phyloP scores from a whole-genome alignment of 2,797 vertebrate species.

The Adrianichthys oophorus region DNA sequence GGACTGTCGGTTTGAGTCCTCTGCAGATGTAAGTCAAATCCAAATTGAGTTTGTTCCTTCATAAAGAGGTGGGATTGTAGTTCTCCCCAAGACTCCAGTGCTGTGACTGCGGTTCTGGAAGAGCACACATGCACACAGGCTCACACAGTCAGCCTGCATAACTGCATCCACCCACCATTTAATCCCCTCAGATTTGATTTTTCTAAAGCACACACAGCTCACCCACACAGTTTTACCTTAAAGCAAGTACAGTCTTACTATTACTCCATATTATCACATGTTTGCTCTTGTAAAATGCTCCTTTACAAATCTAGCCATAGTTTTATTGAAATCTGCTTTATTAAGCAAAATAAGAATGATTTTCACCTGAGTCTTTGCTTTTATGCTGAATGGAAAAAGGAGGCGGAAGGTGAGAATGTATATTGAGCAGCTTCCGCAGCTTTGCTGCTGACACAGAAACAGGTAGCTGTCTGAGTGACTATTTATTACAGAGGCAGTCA shows the following conservation, averaged over 20 bases:
- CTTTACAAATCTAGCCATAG: conserved; percentile 3
- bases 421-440: neutral
- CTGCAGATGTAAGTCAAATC: too few relatives aligned
- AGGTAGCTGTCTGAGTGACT: conserved; percentile 9
- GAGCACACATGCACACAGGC: conserved; percentile 10
- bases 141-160: conserved; percentile 15
- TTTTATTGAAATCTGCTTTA: neutral
- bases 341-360: conserved; percentile 1
- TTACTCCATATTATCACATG: neutral
- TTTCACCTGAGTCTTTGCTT: too few relatives aligned
- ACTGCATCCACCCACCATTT: conserved; percentile 32
- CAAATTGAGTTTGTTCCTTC: neutral
- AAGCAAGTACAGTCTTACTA: conserved; percentile 2
- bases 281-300: conserved; percentile 2
- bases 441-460: neutral
- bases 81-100: conserved; percentile 20
- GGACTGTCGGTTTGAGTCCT: too few relatives aligned
- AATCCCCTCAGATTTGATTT: conserved; percentile 15
- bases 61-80: conserved; percentile 36
- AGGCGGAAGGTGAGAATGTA: neutral
- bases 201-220: conserved; percentile 19
- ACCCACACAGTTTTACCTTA: conserved; percentile 34
- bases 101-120: conserved; percentile 29
- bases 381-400: too few relatives aligned
- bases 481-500: conserved; percentile 17